A percentile compares a stretch with the other conserved stretches of the same genome.
Evolutionary conservation across 2,797 vertebrate species (phyloP).

Genomic region (Threskiornis aethiopicus): DNA sequence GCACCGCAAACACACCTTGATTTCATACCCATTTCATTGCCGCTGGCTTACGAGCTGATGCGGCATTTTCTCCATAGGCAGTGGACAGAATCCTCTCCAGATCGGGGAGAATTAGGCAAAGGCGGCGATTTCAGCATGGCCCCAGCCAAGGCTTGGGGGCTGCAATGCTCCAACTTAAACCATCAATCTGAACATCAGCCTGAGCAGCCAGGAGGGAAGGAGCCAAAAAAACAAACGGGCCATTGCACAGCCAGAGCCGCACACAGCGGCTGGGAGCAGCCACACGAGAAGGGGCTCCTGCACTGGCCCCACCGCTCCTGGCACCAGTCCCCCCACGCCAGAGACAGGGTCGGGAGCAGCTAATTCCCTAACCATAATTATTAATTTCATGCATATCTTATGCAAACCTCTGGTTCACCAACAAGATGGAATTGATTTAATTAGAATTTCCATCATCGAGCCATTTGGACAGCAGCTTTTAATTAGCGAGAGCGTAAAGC

Average conservation of each 20-base stretch:
- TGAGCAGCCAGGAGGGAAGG: not conserved
- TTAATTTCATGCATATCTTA: conserved; percentile 76
- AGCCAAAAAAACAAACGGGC: fast-evolving
- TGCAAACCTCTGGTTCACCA: conserved; percentile 65
- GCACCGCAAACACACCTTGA: not conserved
- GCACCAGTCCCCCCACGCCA: not conserved
- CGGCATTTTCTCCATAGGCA: fast-evolving
- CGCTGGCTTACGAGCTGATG: not conserved
- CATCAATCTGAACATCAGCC: not conserved
- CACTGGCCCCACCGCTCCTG: not conserved
- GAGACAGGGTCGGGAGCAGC: conserved; percentile 17
- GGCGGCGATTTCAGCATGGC: not conserved
- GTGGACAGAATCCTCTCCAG: not conserved
- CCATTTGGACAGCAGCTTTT: conserved; percentile 71
- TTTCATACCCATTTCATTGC: not conserved
- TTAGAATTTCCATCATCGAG: conserved; percentile 76
- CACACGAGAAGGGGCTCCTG: not conserved
- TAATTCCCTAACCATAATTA: conserved; percentile 70
- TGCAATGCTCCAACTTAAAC: not conserved
- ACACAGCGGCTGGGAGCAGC: fast-evolving
- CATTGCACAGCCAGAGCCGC: not conserved
- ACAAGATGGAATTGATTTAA: conserved; percentile 78
- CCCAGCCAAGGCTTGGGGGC: not conserved
- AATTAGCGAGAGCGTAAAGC: conserved; percentile 65
- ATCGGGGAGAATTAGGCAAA: not conserved